These are phyloP conservation scores for Marisa cornuarietis DNA, from an alignment of 1,140 invertebrate species.

Conservation along the genomic window DNA sequence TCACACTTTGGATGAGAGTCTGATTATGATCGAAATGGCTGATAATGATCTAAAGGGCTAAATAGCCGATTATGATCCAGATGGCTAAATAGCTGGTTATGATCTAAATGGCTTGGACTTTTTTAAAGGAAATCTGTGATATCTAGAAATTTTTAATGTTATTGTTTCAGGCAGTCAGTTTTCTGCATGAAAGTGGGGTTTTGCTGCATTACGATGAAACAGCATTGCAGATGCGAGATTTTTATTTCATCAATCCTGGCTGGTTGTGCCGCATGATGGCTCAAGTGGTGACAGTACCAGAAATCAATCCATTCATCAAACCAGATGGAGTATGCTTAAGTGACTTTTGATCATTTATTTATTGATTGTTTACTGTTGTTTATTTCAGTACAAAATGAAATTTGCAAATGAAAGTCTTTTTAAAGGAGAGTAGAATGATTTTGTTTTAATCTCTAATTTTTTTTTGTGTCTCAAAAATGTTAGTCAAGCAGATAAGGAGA, in stretches of 20 bases:
- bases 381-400: not conserved
- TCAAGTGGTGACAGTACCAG: constrained; percentile 95
- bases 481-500: too few relatives aligned
- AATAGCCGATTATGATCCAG: too few relatives aligned
- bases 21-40: too few relatives aligned
- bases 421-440: too few relatives aligned
- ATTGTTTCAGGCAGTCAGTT: constrained; percentile 68
- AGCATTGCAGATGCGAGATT: constrained; percentile 82
- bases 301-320: constrained; percentile 95
- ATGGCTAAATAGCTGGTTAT: too few relatives aligned
- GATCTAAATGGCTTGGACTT: too few relatives aligned
- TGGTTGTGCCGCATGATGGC: constrained; percentile 98
- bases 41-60: too few relatives aligned
- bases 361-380: not conserved
- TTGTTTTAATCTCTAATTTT: too few relatives aligned
- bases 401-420: too few relatives aligned
- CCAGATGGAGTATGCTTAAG: constrained; percentile 71
- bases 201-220: constrained; percentile 97
- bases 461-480: too few relatives aligned
- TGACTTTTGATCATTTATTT: not conserved
- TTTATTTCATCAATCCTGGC: constrained; percentile 96
- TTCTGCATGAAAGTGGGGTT: constrained; percentile 71
- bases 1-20: too few relatives aligned
- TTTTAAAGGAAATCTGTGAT: too few relatives aligned
- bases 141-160: not conserved